A percentile compares a stretch with the other conserved stretches of the same genome.
These are phyloP conservation scores for Selenia dentaria DNA, from an alignment of 2,888 invertebrate species.

Conservation along the genomic window DNA sequence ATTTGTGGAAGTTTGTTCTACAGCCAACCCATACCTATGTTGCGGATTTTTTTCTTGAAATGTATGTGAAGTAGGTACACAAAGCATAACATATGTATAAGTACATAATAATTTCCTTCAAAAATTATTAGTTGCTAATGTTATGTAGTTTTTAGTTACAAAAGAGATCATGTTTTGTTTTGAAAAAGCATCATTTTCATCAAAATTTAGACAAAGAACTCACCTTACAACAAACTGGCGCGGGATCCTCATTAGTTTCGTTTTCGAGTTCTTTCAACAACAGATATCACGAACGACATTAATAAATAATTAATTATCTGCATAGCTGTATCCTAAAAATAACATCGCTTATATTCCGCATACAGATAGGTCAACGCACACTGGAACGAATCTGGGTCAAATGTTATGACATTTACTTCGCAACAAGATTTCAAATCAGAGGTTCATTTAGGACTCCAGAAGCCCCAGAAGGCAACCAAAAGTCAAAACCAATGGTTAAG, in stretches of 20 bases:
- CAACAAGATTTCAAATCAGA: slow-evolving; percentile 40
- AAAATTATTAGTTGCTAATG: too few species aligned
- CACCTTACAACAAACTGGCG: slow-evolving; percentile 54
- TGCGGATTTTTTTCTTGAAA: too few species aligned
- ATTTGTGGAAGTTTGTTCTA: too few species aligned
- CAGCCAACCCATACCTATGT: too few species aligned
- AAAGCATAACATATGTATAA: too few species aligned
- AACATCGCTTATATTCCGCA: slow-evolving; percentile 77
- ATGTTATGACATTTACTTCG: slow-evolving; percentile 64
- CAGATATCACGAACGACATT: slow-evolving; percentile 63
- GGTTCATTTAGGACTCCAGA: slow-evolving; percentile 29
- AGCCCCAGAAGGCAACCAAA: slow-evolving; percentile 34
- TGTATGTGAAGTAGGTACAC: too few species aligned
- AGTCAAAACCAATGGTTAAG: slow-evolving; percentile 39
- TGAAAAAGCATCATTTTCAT: too few species aligned
- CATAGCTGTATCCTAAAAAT: slow-evolving; percentile 82
- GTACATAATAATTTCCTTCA: too few species aligned
- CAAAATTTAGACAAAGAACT: slow-evolving; percentile 75
- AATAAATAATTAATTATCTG: slow-evolving; percentile 83
- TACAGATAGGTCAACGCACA: slow-evolving; percentile 82
- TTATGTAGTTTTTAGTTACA: too few species aligned
- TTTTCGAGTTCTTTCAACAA: slow-evolving; percentile 45
- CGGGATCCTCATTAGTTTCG: slow-evolving; percentile 51
- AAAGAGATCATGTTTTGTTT: too few species aligned
- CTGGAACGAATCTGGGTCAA: slow-evolving; percentile 78